Conservation (phyloP, 2,797 vertebrate species). For the Fistularia commersonii region DNA sequence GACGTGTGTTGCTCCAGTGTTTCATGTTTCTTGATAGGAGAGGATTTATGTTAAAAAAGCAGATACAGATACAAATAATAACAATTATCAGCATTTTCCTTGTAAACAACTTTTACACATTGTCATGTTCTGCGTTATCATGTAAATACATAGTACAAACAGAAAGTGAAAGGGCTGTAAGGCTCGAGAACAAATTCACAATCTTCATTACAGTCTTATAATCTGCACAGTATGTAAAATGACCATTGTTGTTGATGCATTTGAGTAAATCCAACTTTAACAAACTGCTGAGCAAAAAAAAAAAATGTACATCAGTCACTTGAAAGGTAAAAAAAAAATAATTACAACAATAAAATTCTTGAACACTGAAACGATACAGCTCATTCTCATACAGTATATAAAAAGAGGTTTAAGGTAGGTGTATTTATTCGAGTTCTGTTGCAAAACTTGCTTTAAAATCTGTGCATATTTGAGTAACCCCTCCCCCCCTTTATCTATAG, state of each 20-base stretch:
- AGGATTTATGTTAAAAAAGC: too few relatives aligned
- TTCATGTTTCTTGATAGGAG: too few relatives aligned
- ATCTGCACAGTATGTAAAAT: not conserved
- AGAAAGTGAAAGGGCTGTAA: too few relatives aligned
- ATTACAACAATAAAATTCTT: constrained; percentile 36
- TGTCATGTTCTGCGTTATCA: too few relatives aligned
- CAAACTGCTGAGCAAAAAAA: constrained; percentile 2
- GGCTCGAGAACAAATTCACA: too few relatives aligned
- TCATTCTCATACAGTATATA: constrained; percentile 46
- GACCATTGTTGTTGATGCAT: too few relatives aligned
- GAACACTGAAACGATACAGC: constrained; percentile 34
- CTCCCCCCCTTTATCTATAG: constrained; percentile 16
- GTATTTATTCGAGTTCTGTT: constrained; percentile 4
- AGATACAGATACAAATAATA: too few relatives aligned
- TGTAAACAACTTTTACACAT: constrained; percentile 10
- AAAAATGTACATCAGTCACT: constrained; percentile 1
- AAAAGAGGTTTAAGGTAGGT: constrained; percentile 17
- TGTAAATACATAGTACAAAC: too few relatives aligned
- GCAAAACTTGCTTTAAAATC: constrained; percentile 19
- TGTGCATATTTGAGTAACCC: constrained; percentile 25
- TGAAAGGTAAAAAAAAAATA: constrained; percentile 41
- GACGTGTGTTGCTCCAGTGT: not conserved
- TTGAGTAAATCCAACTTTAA: constrained; percentile 3
- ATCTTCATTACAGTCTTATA: too few relatives aligned
- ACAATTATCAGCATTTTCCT: constrained; percentile 13